Evolutionary conservation across 2,797 vertebrate genomes (phyloP).

Genomic region (Peromyscus eremicus): DNA sequence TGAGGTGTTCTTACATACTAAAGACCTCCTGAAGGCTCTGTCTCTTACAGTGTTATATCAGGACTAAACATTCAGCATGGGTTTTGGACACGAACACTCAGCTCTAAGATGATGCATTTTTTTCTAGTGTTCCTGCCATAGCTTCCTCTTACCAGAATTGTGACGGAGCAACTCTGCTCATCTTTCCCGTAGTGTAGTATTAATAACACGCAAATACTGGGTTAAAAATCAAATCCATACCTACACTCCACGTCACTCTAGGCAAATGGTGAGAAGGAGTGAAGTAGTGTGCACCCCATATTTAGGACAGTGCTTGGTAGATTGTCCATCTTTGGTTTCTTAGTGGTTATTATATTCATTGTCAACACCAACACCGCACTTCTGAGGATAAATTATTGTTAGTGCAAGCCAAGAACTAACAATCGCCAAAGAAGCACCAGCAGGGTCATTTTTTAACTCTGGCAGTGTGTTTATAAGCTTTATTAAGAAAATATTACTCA

Average conservation of each 20-base stretch:
- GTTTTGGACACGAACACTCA: not conserved
- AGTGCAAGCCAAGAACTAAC: not conserved
- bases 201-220: not conserved
- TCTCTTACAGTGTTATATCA: not conserved
- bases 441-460: not conserved
- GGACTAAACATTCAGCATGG: not conserved
- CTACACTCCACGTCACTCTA: not conserved
- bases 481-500: constrained; percentile 49
- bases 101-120: not conserved
- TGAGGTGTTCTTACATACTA: not conserved
- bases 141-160: not conserved
- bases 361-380: not conserved
- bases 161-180: not conserved
- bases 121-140: not conserved
- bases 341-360: not conserved
- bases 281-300: not conserved
- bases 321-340: not conserved
- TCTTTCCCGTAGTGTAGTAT: not conserved
- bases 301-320: not conserved
- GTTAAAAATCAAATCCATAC: not conserved
- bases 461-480: not conserved
- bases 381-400: constrained; percentile 31
- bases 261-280: not conserved
- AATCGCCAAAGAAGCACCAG: not conserved
- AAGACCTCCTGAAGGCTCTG: not conserved